Evolutionary conservation across 2,888 invertebrate species (phyloP).

Genomic region (Dinocampus coccinellae): DNA sequence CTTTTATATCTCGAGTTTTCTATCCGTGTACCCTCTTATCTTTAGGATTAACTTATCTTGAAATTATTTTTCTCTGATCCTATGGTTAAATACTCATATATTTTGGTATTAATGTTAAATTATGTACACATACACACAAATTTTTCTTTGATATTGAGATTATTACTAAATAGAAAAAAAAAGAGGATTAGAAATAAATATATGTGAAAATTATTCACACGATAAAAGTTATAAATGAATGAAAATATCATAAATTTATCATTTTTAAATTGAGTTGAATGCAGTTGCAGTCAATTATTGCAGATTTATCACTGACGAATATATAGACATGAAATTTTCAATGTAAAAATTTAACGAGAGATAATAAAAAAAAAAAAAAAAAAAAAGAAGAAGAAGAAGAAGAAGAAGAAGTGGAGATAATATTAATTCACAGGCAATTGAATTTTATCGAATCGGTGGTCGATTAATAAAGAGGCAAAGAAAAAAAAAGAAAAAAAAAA

Average conservation of each 20-base stretch:
- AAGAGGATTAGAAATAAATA: background rate
- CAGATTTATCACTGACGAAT: conserved; percentile 64
- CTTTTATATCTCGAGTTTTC: background rate
- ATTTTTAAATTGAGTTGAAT: conserved; percentile 50
- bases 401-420: conserved; percentile 16
- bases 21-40: conserved; percentile 53
- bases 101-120: conserved; percentile 64
- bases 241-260: conserved; percentile 50
- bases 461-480: background rate
- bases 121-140: too few species aligned
- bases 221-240: conserved; percentile 48
- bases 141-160: too few species aligned
- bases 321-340: too few species aligned
- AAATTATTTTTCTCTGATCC: conserved; percentile 69
- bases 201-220: background rate
- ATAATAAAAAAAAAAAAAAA: background rate
- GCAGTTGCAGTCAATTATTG: conserved; percentile 64
- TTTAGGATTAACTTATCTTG: conserved; percentile 68
- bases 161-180: too few species aligned
- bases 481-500: background rate
- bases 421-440: background rate
- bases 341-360: too few species aligned
- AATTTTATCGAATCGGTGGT: background rate
- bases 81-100: conserved; percentile 68
- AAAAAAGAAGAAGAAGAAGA: background rate